Percentiles rank a stretch among this genome's conserved stretches.
phyloP scores from a whole-genome alignment of 2,888 invertebrate genomes.

The Euproctis similis region DNA sequence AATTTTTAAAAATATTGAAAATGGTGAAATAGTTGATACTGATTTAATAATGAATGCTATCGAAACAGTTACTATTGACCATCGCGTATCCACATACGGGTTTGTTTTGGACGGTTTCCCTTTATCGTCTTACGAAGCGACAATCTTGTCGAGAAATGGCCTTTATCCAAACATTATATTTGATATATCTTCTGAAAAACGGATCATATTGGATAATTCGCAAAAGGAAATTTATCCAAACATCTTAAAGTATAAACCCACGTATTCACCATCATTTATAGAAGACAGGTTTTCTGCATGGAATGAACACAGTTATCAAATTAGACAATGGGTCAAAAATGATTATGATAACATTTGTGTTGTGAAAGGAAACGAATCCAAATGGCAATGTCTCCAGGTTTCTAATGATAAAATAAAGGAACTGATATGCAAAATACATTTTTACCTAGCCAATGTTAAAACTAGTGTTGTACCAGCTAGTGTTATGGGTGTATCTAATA shows the following conservation, averaged over 20 bases:
- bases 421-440: conserved; percentile 57
- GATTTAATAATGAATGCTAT: conserved; percentile 69
- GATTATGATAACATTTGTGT: conserved; percentile 72
- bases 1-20: conserved; percentile 46
- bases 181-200: conserved; percentile 56
- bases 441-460: conserved; percentile 66
- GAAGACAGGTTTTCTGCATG: conserved; percentile 58
- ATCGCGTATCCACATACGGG: conserved; percentile 70
- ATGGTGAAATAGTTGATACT: conserved; percentile 56
- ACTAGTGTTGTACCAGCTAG: conserved; percentile 64
- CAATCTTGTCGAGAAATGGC: conserved; percentile 60
- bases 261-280: conserved; percentile 54
- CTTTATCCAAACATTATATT: conserved; percentile 76
- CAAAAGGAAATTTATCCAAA: conserved; percentile 46
- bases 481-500: conserved; percentile 74
- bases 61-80: conserved; percentile 66
- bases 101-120: conserved; percentile 79
- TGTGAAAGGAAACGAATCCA: conserved; percentile 66
- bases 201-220: conserved; percentile 51
- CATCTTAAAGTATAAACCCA: conserved; percentile 43
- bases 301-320: conserved; percentile 36
- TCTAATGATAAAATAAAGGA: conserved; percentile 46
- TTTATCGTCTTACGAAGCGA: conserved; percentile 60
- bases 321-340: conserved; percentile 66
- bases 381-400: conserved; percentile 72